These are phyloP conservation scores for Proteles cristata DNA, from an alignment of 2,113 vertebrate species.

Conservation along the genomic window DNA sequence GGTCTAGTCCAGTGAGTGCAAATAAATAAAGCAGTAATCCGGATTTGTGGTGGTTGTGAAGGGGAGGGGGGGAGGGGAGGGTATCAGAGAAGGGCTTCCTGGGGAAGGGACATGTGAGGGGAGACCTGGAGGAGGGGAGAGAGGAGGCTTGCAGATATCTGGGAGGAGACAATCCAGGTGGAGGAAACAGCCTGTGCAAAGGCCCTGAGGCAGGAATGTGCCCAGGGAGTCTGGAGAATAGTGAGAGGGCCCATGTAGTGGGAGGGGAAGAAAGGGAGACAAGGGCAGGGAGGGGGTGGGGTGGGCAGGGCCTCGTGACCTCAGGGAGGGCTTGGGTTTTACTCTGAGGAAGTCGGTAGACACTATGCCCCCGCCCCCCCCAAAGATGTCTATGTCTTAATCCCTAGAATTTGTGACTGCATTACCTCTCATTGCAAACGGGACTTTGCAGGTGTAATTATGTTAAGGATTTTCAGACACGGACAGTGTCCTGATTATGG, in stretches of 20 bases:
- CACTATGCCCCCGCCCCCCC: not conserved
- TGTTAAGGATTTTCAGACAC: not conserved
- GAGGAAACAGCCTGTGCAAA: not conserved
- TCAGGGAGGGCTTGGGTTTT: not conserved
- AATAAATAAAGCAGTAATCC: no score
- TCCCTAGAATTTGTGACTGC: not conserved
- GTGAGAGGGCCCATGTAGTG: not conserved
- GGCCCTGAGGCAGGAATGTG: not conserved
- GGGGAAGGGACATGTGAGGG: no score
- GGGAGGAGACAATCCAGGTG: not conserved
- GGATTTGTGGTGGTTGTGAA: no score
- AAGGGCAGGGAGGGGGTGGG: not conserved
- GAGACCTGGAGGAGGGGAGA: not conserved
- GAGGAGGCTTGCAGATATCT: not conserved
- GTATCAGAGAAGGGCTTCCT: not conserved
- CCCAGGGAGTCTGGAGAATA: not conserved
- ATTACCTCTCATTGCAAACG: not conserved
- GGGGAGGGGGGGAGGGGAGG: fast-evolving
- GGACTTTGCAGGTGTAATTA: not conserved
- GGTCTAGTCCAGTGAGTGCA: not conserved
- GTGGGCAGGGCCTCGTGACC: not conserved
- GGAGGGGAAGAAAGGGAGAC: not conserved
- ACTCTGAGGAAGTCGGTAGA: not conserved
- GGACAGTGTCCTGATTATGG: not conserved
- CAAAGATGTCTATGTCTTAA: not conserved